phyloP scores from a whole-genome alignment of 2,888 invertebrate genomes.

The Hetaerina titia region DNA sequence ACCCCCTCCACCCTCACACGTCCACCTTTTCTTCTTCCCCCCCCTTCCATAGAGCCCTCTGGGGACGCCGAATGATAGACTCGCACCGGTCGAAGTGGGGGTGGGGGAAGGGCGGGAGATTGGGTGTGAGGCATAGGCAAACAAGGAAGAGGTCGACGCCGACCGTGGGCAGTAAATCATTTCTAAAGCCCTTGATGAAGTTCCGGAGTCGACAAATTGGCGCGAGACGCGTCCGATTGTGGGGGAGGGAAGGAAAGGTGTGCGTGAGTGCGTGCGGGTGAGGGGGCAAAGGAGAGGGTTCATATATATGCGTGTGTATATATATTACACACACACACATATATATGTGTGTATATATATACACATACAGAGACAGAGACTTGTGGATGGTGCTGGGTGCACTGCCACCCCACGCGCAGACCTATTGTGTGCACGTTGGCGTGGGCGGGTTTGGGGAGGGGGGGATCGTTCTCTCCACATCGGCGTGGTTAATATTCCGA shows the following conservation, averaged over 20 bases:
- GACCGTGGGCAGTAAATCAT: conserved; percentile 58
- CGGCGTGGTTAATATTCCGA: background rate
- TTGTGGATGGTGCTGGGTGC: too few relatives aligned
- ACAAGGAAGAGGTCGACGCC: conserved; percentile 24
- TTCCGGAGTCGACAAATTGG: conserved; percentile 63
- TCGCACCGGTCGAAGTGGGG: background rate
- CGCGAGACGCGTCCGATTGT: background rate
- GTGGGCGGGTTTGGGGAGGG: background rate
- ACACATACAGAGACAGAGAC: too few relatives aligned
- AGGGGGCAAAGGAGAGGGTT: background rate
- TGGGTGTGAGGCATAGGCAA: background rate
- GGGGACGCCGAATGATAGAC: background rate
- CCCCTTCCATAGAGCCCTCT: background rate
- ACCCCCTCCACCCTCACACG: background rate
- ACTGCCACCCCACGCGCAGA: background rate
- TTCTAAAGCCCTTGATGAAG: conserved; percentile 60
- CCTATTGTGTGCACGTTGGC: background rate
- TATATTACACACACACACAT: too few relatives aligned
- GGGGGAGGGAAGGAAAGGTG: background rate
- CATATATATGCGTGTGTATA: too few relatives aligned
- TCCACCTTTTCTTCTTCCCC: background rate
- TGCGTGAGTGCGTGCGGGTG: background rate
- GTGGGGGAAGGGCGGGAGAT: background rate
- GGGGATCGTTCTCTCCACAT: background rate
- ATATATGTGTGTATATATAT: too few relatives aligned